Evolutionary conservation across 2,888 invertebrate species (phyloP), one percentile per base, ranked within the genome.

Genomic region (Stenolophus ochropezus): DNA sequence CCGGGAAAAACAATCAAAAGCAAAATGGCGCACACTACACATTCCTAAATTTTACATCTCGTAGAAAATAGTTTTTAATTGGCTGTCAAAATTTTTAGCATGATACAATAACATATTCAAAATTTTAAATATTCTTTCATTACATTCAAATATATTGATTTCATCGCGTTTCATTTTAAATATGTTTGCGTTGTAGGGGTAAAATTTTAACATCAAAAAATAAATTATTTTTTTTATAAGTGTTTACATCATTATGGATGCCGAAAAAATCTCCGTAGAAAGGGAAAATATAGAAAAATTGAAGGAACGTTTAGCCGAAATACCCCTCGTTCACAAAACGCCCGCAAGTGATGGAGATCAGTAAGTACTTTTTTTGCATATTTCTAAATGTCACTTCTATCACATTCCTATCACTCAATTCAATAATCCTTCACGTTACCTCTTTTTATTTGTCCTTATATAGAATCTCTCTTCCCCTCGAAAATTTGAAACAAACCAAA

Each of bases 71-170:
- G 33, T 80, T 58, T 76, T 77, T 61, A 42, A 81, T 61, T 80
- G 73, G 73, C 73, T 47, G 73, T 81, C 81, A 81, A 81, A 81
- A 81, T 81, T 81, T 81, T 75, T 61, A 81, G 81, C 75, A 65
- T 75, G 74, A 51, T 75, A 58, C 27, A 58, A 11, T 42, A 61
- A 74, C 74, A 58, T 61, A n/a, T 21, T 25, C 65, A 78, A 65
- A 42, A 75, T 33, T 81, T 73, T 51, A n/a, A 69, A 20, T 51
- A 61, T 20, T 49, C 18, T 49, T 25, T 14, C 58, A 65, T 49
- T 23, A 65, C 51, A 51, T 51, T 49, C 61, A 61, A 56, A 61
- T 21, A 14, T 61, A 61, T 61, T 61, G 25, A 61, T 27, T 56
- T 56, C 11, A 11, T 2, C 20, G 21, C 51, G 8, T 21, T 20